phyloP scores from a whole-genome alignment of 2,113 vertebrate genomes.

The Apodemus speciosus region DNA sequence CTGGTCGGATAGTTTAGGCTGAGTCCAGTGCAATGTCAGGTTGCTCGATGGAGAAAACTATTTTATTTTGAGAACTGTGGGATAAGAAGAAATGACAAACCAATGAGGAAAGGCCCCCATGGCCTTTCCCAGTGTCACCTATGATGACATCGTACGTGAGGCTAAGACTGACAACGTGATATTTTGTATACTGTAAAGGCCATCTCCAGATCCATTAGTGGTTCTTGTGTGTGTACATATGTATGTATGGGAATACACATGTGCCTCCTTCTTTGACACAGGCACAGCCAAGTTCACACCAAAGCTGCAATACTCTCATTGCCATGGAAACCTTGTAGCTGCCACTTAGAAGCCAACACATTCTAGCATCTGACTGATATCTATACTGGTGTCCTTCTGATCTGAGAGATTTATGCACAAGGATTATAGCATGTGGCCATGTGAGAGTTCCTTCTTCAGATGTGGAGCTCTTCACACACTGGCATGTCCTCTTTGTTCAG shows the following conservation, averaged over 20 bases:
- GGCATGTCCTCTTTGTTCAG: background rate
- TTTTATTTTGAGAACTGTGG: background rate
- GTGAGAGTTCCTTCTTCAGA: background rate
- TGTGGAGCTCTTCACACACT: background rate
- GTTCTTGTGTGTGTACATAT: background rate
- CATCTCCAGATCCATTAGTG: too few relatives aligned
- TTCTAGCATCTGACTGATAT: background rate
- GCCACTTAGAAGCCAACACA: background rate
- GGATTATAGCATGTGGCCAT: background rate
- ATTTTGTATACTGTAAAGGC: background rate
- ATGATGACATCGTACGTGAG: rapidly evolving
- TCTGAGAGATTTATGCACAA: background rate
- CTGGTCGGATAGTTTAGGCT: too few relatives aligned
- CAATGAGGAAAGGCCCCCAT: background rate
- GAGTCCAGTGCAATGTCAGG: background rate
- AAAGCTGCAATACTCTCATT: background rate
- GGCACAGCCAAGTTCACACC: too few relatives aligned
- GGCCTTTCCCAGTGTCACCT: rapidly evolving
- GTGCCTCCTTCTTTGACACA: background rate
- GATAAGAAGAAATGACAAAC: background rate
- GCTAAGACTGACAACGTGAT: rapidly evolving
- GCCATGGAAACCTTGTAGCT: background rate
- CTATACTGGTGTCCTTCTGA: background rate
- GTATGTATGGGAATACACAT: background rate
- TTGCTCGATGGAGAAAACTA: background rate